Evolutionary conservation across 2,888 invertebrate species (phyloP), one percentile per base, ranked within the genome.

Genomic region (Agrilus biguttatus): DNA sequence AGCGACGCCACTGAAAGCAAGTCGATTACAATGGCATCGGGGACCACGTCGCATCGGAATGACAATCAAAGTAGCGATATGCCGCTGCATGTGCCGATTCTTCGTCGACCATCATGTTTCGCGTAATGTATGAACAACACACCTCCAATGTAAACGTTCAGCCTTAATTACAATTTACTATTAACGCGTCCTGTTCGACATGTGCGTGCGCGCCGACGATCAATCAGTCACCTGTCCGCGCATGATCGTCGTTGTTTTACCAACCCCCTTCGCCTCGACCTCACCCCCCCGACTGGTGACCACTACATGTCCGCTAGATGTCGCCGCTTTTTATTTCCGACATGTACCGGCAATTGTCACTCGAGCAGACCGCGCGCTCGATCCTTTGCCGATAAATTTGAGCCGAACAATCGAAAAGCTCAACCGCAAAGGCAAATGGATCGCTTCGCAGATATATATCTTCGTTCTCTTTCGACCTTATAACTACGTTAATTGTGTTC

Each of bases 151-250:
- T 60, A 57, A 60, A 55, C 59, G 54, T 56, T 55, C 58, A 55
- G 57, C 55, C 53, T 61, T 61, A 61, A 61, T 61, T 61, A 60
- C 59, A 60, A 61, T 61, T 61, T 61, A 61, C 55, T 59, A 61
- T 61, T 60, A 60, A 60, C 60, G 56, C 55, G 52, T 58, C 56
- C 53, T 53, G 57, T 57, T 47, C 48, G 51, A 59, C 60, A 59
- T 28, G 28, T 28, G 28, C 28, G 28, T 28, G 54, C 58, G 51
- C 49, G 51, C 52, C 59, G 55, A 46, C 53, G 52, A 57, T 59
- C 56, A 59, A 58, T 59, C 57, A 55, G 54, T 54, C 55, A 54
- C 47, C 44, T 50, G 54, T 56, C 53, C 49, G 52, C 53, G 55
- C 55, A 55, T 57, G 54, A 53, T 53, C 51, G 43, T 45, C 40